These are phyloP conservation scores for Luehdorfia chinensis DNA, from an alignment of 1,140 invertebrate genomes.

Conservation along the genomic window DNA sequence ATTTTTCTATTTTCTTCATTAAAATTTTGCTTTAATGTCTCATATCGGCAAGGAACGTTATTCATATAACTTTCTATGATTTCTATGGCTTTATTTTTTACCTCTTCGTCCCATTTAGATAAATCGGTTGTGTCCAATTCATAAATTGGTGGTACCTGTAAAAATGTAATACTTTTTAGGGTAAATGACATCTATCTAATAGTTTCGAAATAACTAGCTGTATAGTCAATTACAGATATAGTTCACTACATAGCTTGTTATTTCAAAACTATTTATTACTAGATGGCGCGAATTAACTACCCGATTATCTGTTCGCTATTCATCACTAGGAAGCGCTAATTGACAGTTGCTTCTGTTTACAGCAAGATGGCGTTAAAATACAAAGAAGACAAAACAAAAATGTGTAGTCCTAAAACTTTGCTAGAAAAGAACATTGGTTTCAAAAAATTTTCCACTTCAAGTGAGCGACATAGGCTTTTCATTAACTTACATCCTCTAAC, in stretches of 20 bases:
- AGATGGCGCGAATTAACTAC: constrained; percentile 31
- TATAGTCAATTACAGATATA: too few species aligned
- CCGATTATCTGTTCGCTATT: constrained; percentile 25
- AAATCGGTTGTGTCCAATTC: constrained; percentile 87
- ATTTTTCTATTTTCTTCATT: constrained; percentile 61
- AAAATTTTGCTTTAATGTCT: constrained; percentile 44
- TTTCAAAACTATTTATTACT: constrained; percentile 19
- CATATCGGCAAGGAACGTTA: constrained; percentile 43
- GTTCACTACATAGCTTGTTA: not conserved
- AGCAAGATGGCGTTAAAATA: too few species aligned
- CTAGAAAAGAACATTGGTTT: too few species aligned
- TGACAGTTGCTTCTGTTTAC: too few species aligned
- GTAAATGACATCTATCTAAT: constrained; percentile 27
- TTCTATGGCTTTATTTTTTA: constrained; percentile 82
- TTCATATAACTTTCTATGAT: constrained; percentile 83
- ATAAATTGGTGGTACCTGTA: constrained; percentile 89
- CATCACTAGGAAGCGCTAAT: constrained; percentile 45
- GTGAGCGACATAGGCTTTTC: too few species aligned
- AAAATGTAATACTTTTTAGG: constrained; percentile 32
- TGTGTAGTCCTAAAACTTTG: too few species aligned
- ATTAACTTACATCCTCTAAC: too few species aligned
- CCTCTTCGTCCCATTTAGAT: constrained; percentile 83
- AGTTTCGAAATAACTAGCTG: too few species aligned
- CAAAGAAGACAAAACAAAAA: too few species aligned
- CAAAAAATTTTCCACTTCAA: too few species aligned